Evolutionary conservation across 2,113 vertebrate genomes (phyloP), one percentile per base, ranked within the genome.

Genomic region (Zosterops japonicus): DNA sequence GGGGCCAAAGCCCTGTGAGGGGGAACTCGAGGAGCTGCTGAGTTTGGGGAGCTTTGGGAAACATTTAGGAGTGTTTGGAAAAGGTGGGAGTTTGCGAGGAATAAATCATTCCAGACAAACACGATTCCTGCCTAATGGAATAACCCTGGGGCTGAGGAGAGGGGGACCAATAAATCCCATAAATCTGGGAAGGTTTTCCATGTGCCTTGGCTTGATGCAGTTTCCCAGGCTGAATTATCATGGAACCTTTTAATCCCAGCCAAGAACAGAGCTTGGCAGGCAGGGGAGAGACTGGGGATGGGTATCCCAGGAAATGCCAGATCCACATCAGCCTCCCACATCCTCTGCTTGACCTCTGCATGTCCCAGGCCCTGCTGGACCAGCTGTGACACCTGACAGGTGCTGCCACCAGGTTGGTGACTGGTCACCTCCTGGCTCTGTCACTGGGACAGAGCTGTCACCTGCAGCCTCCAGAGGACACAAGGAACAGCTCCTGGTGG

Each of bases 31-130:
- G 47, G n/a, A 87, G 15, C 25, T 14, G 18, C 36, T 41, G 28
- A 36, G 41, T 11, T 44, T 60, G 49, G 12, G 33, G 41, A 72
- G 41, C 65, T 83, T 57, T 3, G 8, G 63, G 57, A 85, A 46
- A n/a, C 5, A 1, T 68, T 52, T 12, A 64, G 36, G 36, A 80
- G 41, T 39, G 18, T 78, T 84, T 78, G 47, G 59, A 60, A 75
- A 82, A 90, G 61, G 65, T 65, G 36, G 53, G 94, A 88, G 70
- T 49, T 91, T 87, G 41, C 1, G 3, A 76, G 57, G 49, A 50
- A 35, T 68, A 63, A 94, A 65, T 90, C 63, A 83, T 39, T 31
- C 67, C 95, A 83, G 75, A 36, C 63, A 88, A 90, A 80, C 81
- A 23, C 0, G 1, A 83, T 83, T 90, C 55, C 53, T 69, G 85